Percentiles rank a stretch among this genome's conserved stretches.
Conservation (phyloP, 1,140 invertebrate species). For the Drosophila sproati region DNA sequence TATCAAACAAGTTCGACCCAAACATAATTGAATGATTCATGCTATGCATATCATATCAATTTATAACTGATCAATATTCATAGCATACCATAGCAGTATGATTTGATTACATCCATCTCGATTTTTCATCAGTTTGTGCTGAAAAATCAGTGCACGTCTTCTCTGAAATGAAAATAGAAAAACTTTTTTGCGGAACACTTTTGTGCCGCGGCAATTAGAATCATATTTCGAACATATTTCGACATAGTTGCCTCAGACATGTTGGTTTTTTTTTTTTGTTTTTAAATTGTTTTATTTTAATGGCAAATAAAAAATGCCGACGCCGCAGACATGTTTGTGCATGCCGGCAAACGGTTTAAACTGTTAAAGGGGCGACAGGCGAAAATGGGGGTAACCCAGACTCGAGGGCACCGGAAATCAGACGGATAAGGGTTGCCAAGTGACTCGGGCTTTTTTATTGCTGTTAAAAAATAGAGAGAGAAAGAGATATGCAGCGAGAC, state of each 20-base stretch:
- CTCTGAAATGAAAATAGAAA: slow-evolving; percentile 26
- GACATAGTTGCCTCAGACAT: slow-evolving; percentile 37
- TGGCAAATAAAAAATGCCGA: slow-evolving; percentile 57
- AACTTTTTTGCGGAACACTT: slow-evolving; percentile 4
- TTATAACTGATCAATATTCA: slow-evolving; percentile 34
- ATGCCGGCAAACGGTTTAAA: slow-evolving; percentile 62
- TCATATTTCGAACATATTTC: slow-evolving; percentile 52
- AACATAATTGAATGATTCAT: slow-evolving; percentile 1
- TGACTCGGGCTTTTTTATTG: slow-evolving; percentile 17
- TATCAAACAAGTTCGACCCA: neutral
- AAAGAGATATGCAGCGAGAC: no score
- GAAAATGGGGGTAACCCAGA: slow-evolving; percentile 2
- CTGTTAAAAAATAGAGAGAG: slow-evolving; percentile 4
- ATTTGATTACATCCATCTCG: slow-evolving; percentile 26
- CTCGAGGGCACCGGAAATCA: slow-evolving; percentile 31
- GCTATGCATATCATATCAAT: slow-evolving; percentile 20
- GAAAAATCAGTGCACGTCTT: slow-evolving; percentile 42
- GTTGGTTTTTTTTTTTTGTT: slow-evolving; percentile 1
- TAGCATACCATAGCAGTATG: neutral
- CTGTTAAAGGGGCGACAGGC: neutral
- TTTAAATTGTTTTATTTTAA: slow-evolving; percentile 27
- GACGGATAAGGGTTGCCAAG: slow-evolving; percentile 8
- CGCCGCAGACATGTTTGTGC: slow-evolving; percentile 64
- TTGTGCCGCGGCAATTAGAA: slow-evolving; percentile 59
- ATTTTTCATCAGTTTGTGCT: slow-evolving; percentile 11